Base-by-base conservation (phyloP, 2,888 invertebrate species). In the Nemurella pictetii region DNA sequence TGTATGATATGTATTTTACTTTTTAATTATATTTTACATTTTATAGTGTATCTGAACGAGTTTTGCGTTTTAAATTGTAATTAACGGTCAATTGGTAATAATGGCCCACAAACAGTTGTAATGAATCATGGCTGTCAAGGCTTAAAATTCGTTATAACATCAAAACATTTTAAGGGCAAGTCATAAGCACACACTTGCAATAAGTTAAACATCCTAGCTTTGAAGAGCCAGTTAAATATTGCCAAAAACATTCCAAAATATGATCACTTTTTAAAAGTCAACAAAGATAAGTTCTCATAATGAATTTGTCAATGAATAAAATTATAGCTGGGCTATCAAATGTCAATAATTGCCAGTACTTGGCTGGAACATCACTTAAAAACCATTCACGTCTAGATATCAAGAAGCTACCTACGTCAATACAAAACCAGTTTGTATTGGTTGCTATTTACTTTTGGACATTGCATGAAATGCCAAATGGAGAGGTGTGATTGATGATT, bases 1-100 rank as follows among this genome's bases (percentile, higher is more conserved):
- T 30, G 78, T 78, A 78, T n/a, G 28, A 78, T 78, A 78, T 78
- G 78, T 78, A 30, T 78, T 78, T 78, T 78, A 78, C 28, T 30
- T 30, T n/a, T 55, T 55, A 55, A 55, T 55, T 55, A 55, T 55
- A 55, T 55, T 55, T 20, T 20, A 55, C 55, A 55, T 55, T 20
- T 55, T 55, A 55, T 20, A 55, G 55, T n/a, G n/a, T 55, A 55
- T 20, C 55, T 55, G 55, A 55, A 55, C 55, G 9, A 55, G n/a
- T n/a, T n/a, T n/a, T n/a, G 55, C 55, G 20, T 55, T 55, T 55
- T 55, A 55, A 20, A 2, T 55, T 55, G 55, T 55, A 55, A 55
- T 55, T 15, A 55, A 55, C 55, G n/a, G n/a, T n/a, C 20, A 7
- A 2, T 20, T 55, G 20, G 55, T 55, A 7, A 55, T 2, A 15